Conservation (phyloP, 2,888 invertebrate genomes). For the Aporophyla nigra region DNA sequence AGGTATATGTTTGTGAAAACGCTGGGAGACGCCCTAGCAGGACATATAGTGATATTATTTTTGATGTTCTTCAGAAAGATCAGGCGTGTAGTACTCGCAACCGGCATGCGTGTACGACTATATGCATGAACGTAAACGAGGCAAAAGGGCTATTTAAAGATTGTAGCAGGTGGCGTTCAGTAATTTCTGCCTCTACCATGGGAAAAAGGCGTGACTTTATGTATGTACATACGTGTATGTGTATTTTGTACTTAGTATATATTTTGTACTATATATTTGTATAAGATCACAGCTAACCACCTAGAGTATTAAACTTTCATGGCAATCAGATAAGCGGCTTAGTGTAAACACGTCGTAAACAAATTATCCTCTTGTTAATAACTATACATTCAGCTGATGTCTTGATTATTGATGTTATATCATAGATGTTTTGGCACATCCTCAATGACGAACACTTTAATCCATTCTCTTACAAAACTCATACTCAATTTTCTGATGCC, state of each 20-base stretch:
- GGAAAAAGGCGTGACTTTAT: too few species aligned
- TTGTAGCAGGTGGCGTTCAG: too few species aligned
- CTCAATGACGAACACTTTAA: constrained; percentile 53
- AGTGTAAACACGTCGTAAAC: constrained; percentile 38
- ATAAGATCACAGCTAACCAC: constrained; percentile 25
- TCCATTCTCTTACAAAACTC: constrained; percentile 49
- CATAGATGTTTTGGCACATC: constrained; percentile 57
- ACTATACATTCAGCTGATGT: constrained; percentile 21
- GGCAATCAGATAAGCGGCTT: constrained; percentile 47
- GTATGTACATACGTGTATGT: too few species aligned
- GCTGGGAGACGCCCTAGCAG: too few species aligned
- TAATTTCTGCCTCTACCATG: too few species aligned
- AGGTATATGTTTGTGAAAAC: too few species aligned
- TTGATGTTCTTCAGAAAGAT: too few species aligned
- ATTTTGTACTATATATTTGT: constrained; percentile 48
- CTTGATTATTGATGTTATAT: constrained; percentile 39
- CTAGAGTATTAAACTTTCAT: constrained; percentile 47
- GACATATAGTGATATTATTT: too few species aligned
- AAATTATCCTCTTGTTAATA: constrained; percentile 31
- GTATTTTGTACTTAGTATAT: constrained; percentile 35
- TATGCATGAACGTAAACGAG: too few species aligned
- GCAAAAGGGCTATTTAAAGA: too few species aligned
- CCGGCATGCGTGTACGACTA: too few species aligned
- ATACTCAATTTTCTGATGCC: constrained; percentile 46
- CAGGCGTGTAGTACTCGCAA: too few species aligned